Conservation (phyloP, 53 echinoderm and acorn worm species). For the Mesocentrotus franciscanus region DNA sequence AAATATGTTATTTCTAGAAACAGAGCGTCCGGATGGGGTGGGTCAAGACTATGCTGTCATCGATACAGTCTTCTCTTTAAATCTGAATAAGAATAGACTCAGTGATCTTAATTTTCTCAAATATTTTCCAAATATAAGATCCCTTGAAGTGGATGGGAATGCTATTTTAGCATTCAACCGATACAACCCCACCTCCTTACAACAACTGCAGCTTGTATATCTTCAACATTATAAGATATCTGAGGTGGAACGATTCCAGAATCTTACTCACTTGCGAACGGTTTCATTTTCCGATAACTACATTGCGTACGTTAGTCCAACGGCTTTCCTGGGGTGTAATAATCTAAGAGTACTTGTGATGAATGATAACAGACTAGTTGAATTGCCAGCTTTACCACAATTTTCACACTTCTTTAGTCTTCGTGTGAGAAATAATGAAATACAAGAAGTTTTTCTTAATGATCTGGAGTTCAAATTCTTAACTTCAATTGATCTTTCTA, state of each 20-base stretch:
- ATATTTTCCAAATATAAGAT: background rate
- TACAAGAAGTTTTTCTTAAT: background rate
- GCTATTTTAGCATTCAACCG: background rate
- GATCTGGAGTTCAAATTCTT: background rate
- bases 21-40: background rate
- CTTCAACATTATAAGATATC: background rate
- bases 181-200: too few relatives aligned
- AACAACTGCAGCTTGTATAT: background rate
- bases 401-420: background rate
- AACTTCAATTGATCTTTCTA: background rate
- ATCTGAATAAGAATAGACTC: background rate
- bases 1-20: background rate
- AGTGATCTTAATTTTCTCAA: background rate
- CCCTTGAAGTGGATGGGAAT: background rate
- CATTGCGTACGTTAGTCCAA: background rate
- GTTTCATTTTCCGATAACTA: background rate
- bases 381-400: background rate
- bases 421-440: background rate
- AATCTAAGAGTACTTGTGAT: background rate
- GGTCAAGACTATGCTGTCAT: background rate
- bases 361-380: background rate
- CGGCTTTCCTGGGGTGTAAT: background rate
- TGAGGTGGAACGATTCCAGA: background rate
- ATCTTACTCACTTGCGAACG: background rate
- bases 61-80: background rate